Evolutionary conservation across 2,113 vertebrate species (phyloP).

Genomic region (Gallinago undulata): DNA sequence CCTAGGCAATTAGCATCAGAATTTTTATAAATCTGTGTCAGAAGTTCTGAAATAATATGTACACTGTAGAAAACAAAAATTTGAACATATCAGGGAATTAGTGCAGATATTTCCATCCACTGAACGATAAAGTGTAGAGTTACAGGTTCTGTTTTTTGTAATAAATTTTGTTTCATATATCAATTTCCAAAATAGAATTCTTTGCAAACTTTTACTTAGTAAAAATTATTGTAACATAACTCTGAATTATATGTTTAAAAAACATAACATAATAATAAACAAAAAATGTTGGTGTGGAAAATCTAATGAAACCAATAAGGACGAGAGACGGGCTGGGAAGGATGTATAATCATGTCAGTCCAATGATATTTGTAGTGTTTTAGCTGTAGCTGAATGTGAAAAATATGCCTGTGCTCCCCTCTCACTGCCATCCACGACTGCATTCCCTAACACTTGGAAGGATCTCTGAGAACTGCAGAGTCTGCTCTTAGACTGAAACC

Average conservation of each 20-base stretch:
- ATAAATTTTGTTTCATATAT: neutral
- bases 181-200: neutral
- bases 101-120: neutral
- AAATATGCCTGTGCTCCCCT: neutral
- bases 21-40: neutral
- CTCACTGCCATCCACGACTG: neutral
- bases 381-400: neutral
- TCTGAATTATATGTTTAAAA: neutral
- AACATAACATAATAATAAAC: neutral
- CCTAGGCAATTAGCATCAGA: neutral
- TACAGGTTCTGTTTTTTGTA: neutral
- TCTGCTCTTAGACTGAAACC: neutral
- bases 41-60: neutral
- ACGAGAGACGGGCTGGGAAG: neutral
- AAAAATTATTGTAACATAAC: neutral
- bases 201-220: neutral
- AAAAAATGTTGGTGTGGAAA: neutral
- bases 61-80: neutral
- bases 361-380: neutral
- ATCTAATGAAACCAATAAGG: neutral
- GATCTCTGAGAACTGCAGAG: neutral
- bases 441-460: neutral
- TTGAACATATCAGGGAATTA: neutral
- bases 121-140: neutral
- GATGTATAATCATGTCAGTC: neutral